Evolutionary conservation across 2,797 vertebrate species (phyloP).

Genomic region (Ispidina picta): DNA sequence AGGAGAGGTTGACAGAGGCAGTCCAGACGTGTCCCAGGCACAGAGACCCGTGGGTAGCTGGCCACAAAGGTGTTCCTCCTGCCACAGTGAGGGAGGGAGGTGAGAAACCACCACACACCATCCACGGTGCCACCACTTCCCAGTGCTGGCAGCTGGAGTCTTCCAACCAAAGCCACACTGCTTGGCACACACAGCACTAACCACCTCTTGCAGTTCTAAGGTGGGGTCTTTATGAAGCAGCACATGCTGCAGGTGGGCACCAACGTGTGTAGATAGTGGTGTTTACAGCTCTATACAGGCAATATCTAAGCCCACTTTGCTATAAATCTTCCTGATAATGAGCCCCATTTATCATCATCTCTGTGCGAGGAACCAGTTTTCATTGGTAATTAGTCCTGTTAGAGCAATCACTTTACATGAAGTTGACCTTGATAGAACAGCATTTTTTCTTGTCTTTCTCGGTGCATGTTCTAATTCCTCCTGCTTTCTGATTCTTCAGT

Average conservation of each 20-base stretch:
- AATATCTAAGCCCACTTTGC: not conserved
- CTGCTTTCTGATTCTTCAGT: not conserved
- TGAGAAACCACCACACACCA: not conserved
- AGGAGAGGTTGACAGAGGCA: not conserved
- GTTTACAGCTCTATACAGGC: not conserved
- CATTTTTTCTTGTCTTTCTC: not conserved
- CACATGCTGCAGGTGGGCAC: not conserved
- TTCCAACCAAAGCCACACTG: not conserved
- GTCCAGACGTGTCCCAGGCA: not conserved
- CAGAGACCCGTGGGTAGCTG: not conserved
- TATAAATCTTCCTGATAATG: not conserved
- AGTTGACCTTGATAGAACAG: not conserved
- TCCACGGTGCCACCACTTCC: not conserved
- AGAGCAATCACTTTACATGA: not conserved
- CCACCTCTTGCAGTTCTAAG: not conserved
- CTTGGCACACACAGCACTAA: not conserved
- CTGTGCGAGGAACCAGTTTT: not conserved
- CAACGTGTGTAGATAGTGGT: accelerated
- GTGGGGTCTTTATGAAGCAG: too few relatives aligned
- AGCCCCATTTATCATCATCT: not conserved
- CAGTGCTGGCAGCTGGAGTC: not conserved
- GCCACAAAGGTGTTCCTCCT: not conserved
- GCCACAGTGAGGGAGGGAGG: not conserved
- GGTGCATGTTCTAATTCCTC: not conserved
- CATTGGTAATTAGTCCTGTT: not conserved